Evolutionary conservation across 2,113 vertebrate genomes (phyloP), one percentile per base, ranked within the genome.

Genomic region (Gorsachius goisagi): DNA sequence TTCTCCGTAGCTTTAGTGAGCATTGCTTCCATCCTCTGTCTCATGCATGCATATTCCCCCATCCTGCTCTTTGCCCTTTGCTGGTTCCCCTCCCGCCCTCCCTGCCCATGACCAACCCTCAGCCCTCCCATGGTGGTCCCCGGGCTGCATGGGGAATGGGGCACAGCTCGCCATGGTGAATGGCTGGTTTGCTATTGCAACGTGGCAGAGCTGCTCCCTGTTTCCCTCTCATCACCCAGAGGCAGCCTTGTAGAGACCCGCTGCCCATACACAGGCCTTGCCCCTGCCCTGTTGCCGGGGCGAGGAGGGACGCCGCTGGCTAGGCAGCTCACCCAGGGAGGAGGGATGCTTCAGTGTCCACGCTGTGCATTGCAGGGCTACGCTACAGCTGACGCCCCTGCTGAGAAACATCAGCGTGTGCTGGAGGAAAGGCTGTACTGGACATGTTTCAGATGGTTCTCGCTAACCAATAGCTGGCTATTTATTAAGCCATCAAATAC

Each of bases 401-500:
- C 11, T 4, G 60, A 89, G 56, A 67, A 75, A 27, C 37, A 37
- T 69, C 52, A 47, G 35, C 6, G 2, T 52, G n/a, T 50, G n/a
- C 41, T 37, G 18, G 47, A 90, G 79, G 55, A 78, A 44, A 52
- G 73, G 73, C 84, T n/a, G 20, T 64, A 27, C 66, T 92, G 49
- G 49, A 67, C 0, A 1, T 59, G 35, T 78, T 96, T 84, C 87
- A 85, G 58, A 82, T 18, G 14, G 71, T n/a, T 85, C 71, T 62
- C 5, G 1, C 89, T 91, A 93, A 60, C 81, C 81, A 53, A 37
- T 89, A 2, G 0, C 64, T 86, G 72, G 30, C 56, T 92, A 41
- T 62, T 91, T 90, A 94, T 85, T 93, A 89, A 95, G 58, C 53
- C 62, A 53, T 93, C 77, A 69, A 76, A 94, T 93, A 72, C 56